A percentile compares a stretch with the other conserved stretches of the same genome.
phyloP scores from a whole-genome alignment of 2,113 vertebrate genomes.

The Trichomycterus rosablanca region DNA sequence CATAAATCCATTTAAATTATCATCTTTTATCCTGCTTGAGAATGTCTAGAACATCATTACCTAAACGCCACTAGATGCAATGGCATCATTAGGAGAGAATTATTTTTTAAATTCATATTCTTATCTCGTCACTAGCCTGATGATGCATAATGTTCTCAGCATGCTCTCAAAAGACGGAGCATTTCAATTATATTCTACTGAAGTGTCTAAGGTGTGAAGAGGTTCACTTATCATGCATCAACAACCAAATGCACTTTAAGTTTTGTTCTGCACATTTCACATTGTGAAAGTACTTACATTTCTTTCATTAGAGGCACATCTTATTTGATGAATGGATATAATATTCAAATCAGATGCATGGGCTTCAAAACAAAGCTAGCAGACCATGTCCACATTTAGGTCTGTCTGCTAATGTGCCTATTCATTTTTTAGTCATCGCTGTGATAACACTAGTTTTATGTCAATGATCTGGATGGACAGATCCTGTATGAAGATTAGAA shows the following conservation, averaged over 20 bases:
- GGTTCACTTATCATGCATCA: conserved; percentile 1
- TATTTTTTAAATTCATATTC: not conserved
- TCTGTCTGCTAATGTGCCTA: conserved; percentile 17
- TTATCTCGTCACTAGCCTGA: not conserved
- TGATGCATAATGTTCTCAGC: not conserved
- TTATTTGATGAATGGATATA: not conserved
- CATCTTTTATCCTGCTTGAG: not conserved
- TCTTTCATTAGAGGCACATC: conserved; percentile 3
- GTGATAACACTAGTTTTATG: conserved; percentile 20
- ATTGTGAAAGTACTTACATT: not conserved
- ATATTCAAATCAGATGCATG: conserved; percentile 9
- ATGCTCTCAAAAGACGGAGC: not conserved
- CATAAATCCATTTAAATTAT: not conserved
- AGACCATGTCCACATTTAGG: conserved; percentile 2
- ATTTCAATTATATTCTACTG: not conserved
- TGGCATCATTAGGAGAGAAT: conserved; percentile 13
- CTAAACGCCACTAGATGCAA: not conserved
- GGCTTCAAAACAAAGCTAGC: not conserved
- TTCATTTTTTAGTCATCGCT: conserved; percentile 24
- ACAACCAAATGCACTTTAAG: not conserved
- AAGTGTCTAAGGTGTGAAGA: not conserved
- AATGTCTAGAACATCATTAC: not conserved
- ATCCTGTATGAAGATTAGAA: conserved; percentile 32
- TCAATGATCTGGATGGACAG: conserved; percentile 39
- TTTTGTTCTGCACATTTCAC: conserved; percentile 12